phyloP scores from a whole-genome alignment of 2,888 invertebrate species.

The Lochmaea crataegi region DNA sequence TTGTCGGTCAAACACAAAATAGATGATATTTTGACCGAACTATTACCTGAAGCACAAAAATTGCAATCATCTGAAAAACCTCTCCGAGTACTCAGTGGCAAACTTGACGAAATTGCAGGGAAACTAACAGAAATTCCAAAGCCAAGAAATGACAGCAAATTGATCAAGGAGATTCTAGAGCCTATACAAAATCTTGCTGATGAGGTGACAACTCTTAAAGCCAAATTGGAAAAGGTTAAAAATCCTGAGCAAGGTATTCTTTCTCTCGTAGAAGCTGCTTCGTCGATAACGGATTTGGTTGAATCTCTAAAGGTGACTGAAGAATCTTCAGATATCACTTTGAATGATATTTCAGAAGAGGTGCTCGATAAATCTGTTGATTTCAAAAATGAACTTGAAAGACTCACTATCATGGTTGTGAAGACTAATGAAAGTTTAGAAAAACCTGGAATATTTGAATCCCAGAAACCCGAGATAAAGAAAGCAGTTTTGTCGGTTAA shows the following conservation, averaged over 20 bases:
- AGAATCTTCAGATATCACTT: slow-evolving; percentile 26
- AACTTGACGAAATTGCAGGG: too few species aligned
- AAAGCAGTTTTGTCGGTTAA: slow-evolving; percentile 18
- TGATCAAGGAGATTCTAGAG: too few species aligned
- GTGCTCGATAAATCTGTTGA: background rate
- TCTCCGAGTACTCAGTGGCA: too few species aligned
- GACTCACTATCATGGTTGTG: slow-evolving; percentile 35
- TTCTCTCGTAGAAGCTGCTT: slow-evolving; percentile 37
- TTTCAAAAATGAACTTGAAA: slow-evolving; percentile 39
- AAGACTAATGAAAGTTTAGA: slow-evolving; percentile 23
- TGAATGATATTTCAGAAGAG: background rate
- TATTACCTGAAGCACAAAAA: too few species aligned
- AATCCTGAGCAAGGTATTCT: slow-evolving; percentile 39
- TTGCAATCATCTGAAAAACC: too few species aligned
- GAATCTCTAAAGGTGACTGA: too few species aligned
- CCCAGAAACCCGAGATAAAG: slow-evolving; percentile 40
- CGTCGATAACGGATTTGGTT: too few species aligned
- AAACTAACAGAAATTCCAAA: too few species aligned
- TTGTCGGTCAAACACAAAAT: background rate
- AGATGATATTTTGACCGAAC: too few species aligned
- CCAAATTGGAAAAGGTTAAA: background rate
- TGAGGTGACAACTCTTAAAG: too few species aligned
- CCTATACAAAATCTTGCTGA: too few species aligned
- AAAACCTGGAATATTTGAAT: slow-evolving; percentile 27
- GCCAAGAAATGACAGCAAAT: too few species aligned